Conservation (phyloP, 2,797 vertebrate species). For the Pipistrellus pipistrellus region DNA sequence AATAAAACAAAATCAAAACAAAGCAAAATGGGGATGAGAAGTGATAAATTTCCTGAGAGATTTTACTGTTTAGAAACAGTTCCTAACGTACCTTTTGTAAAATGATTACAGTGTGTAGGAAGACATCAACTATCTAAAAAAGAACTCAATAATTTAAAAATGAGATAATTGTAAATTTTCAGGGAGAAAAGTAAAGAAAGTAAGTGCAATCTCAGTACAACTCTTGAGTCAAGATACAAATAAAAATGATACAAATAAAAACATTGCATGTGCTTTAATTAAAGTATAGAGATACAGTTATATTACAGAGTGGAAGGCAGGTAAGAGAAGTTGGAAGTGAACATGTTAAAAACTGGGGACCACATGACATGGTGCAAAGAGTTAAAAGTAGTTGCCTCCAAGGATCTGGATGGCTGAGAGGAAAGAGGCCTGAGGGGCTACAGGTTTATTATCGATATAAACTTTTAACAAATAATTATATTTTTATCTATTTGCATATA, state of each 20-base stretch:
- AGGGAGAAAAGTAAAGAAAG: background rate
- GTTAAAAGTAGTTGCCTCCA: background rate
- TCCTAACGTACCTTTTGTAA: background rate
- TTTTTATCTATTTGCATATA: background rate
- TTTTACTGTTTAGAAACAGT: background rate
- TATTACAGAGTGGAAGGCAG: background rate
- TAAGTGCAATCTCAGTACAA: background rate
- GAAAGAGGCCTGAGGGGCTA: background rate
- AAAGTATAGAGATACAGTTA: background rate
- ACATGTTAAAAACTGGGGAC: background rate
- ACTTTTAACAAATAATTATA: background rate
- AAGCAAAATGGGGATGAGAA: background rate
- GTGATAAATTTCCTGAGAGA: background rate
- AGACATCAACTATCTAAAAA: background rate
- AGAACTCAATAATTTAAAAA: slow-evolving; percentile 6
- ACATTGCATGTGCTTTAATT: background rate
- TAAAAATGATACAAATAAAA: background rate
- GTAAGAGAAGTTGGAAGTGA: background rate
- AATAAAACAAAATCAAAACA: no score
- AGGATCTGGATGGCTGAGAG: background rate
- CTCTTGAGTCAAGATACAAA: background rate
- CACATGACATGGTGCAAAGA: background rate
- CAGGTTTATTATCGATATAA: background rate
- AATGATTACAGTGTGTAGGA: background rate
- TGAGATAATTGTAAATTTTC: slow-evolving; percentile 19